These are phyloP conservation scores for Cervus canadensis DNA, from an alignment of 2,113 vertebrate genomes.

Conservation along the genomic window DNA sequence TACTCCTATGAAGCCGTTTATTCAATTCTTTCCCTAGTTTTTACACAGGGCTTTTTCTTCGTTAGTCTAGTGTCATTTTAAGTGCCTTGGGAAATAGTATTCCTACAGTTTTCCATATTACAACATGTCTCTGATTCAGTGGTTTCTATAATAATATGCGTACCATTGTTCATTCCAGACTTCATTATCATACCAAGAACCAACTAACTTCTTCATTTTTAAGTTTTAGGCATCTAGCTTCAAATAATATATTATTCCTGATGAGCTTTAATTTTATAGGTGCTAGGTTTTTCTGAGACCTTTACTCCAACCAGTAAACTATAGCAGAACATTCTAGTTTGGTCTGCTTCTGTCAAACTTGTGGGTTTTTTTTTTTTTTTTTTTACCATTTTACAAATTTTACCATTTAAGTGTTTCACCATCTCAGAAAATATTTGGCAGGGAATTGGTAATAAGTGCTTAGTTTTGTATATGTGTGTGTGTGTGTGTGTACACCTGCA, in stretches of 20 bases:
- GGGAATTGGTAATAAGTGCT: neutral
- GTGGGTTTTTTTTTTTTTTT: neutral
- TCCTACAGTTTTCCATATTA: neutral
- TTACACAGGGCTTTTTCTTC: neutral
- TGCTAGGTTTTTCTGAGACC: neutral
- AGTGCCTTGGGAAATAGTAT: neutral
- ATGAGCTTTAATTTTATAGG: neutral
- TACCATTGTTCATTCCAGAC: neutral
- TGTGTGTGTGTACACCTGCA: neutral
- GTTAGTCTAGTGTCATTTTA: neutral
- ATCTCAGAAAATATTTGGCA: neutral
- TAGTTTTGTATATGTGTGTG: neutral
- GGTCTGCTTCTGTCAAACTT: neutral
- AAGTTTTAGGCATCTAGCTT: neutral
- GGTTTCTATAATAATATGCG: neutral
- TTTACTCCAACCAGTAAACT: neutral
- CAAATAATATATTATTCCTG: neutral
- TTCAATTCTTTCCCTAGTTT: neutral
- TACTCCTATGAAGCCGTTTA: neutral
- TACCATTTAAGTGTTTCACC: neutral
- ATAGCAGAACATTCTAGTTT: neutral
- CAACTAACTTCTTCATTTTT: neutral
- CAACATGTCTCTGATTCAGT: rapidly evolving
- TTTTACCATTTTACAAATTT: neutral
- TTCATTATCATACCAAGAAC: neutral